A percentile compares a stretch with the other conserved stretches of the same genome.
Evolutionary conservation across 2,113 vertebrate genomes (phyloP).

Genomic region (Microtus montanus): DNA sequence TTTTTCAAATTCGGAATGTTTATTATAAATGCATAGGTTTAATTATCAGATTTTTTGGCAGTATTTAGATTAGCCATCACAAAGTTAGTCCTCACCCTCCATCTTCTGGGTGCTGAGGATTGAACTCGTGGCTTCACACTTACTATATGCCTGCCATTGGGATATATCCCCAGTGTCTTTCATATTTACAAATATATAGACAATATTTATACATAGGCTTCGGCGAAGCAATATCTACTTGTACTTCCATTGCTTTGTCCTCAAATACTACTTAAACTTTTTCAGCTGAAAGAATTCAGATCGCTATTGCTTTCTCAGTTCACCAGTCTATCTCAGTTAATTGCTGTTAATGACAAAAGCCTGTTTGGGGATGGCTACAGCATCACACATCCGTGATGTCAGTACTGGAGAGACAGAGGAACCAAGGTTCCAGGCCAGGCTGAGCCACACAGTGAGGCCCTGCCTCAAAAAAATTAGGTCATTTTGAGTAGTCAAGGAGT

Average conservation of each 20-base stretch:
- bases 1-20: slow-evolving; percentile 61
- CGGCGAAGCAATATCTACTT: neutral
- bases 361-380: neutral
- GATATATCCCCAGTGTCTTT: neutral
- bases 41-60: slow-evolving; percentile 57
- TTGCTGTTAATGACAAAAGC: slow-evolving; percentile 6
- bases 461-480: neutral
- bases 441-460: neutral
- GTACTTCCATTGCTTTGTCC: slow-evolving; percentile 36
- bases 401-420: neutral
- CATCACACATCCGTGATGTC: neutral
- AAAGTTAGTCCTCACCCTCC: slow-evolving; percentile 9
- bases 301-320: slow-evolving; percentile 23
- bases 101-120: neutral
- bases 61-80: slow-evolving; percentile 64
- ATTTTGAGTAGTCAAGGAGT: slow-evolving; percentile 46
- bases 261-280: slow-evolving; percentile 15
- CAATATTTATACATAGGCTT: slow-evolving; percentile 3
- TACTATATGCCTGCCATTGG: neutral
- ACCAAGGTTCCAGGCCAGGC: neutral
- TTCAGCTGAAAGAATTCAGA: slow-evolving; percentile 46
- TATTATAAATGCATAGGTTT: slow-evolving; percentile 60
- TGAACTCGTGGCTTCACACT: neutral
- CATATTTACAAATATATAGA: slow-evolving; percentile 26
- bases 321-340: neutral